phyloP scores from a whole-genome alignment of 2,113 vertebrate genomes.

The Zosterops lateralis region DNA sequence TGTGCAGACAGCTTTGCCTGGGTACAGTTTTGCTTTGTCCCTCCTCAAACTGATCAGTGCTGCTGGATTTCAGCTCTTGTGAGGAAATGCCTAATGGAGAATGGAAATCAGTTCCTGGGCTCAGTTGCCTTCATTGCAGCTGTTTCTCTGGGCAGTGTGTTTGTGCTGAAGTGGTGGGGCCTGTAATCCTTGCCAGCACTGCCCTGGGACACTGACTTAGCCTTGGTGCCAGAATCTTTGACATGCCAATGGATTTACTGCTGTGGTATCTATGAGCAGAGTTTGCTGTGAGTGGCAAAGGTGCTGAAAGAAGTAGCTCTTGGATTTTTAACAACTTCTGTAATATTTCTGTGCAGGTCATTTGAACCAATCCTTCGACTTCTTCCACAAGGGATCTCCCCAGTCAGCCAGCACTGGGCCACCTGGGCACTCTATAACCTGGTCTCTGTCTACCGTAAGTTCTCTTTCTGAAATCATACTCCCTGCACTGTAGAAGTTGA shows the following conservation, averaged over 20 bases:
- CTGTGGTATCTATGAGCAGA: background rate
- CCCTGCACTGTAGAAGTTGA: background rate
- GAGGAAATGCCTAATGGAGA: background rate
- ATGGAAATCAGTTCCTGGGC: background rate
- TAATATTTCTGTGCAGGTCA: constrained; percentile 78
- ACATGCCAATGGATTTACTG: background rate
- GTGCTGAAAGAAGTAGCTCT: background rate
- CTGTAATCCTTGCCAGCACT: background rate
- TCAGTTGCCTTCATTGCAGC: background rate
- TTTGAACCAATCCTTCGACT: constrained; percentile 98
- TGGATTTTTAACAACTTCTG: background rate
- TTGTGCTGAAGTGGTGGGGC: background rate
- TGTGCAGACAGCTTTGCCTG: background rate
- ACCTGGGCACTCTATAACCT: constrained; percentile 98
- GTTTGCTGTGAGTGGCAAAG: background rate
- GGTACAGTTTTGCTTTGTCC: background rate
- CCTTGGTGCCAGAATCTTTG: background rate
- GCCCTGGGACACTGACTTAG: background rate
- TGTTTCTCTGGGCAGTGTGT: background rate
- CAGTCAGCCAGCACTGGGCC: constrained; percentile 98
- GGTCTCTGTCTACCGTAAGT: constrained; percentile 97
- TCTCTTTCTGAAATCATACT: background rate
- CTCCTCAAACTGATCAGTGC: background rate
- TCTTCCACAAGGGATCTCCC: constrained; percentile 90
- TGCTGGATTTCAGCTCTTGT: background rate